Conservation (phyloP, 2,797 vertebrate genomes). For the Sylvilagus floridanus region DNA sequence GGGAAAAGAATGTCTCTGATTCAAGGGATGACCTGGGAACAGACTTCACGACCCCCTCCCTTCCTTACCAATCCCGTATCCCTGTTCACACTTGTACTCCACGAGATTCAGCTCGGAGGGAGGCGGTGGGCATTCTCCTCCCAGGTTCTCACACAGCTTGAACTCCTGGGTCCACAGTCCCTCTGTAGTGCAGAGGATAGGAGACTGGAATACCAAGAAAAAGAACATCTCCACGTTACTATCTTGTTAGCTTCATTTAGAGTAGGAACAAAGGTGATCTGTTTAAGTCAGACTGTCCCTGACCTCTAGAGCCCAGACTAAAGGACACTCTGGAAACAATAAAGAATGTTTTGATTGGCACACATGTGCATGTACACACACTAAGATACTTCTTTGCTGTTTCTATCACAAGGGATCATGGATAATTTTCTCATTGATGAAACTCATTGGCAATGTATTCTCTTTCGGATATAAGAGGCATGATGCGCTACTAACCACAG, state of each 20-base stretch:
- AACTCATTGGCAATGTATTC: not conserved
- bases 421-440: slow-evolving; percentile 12
- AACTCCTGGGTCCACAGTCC: slow-evolving; percentile 95
- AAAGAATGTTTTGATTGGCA: not conserved
- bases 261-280: not conserved
- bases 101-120: slow-evolving; percentile 89
- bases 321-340: not conserved
- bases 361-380: not conserved
- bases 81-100: slow-evolving; percentile 95
- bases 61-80: slow-evolving; percentile 92
- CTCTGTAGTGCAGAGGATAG: slow-evolving; percentile 94
- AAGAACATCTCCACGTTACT: not conserved
- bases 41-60: not conserved
- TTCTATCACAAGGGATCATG: not conserved
- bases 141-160: slow-evolving; percentile 92
- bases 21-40: not conserved
- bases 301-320: not conserved
- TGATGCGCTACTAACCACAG: not conserved
- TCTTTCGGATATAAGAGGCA: not conserved
- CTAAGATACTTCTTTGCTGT: not conserved
- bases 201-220: slow-evolving; percentile 87
- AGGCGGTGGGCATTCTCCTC: slow-evolving; percentile 91
- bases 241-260: not conserved
- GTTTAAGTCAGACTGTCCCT: not conserved
- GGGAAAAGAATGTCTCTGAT: not conserved